Base-by-base conservation (phyloP, 2,888 invertebrate genomes). In the Ischnura elegans region DNA sequence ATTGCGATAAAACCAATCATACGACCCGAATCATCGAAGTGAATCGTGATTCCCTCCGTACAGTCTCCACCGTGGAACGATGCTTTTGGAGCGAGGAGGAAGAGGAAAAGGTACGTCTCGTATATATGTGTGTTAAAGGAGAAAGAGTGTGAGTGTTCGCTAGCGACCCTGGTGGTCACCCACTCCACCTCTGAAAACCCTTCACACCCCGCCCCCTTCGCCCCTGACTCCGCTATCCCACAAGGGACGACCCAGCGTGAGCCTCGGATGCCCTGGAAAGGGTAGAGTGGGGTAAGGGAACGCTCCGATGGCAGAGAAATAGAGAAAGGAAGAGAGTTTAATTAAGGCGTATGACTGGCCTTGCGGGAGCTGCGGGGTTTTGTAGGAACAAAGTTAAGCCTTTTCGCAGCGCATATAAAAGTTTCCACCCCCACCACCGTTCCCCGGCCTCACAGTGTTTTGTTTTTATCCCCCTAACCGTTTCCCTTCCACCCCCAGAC, bases 321-420 rank as follows among this genome's bases (percentile, higher is more conserved):
- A 87, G 45, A 21, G 87, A 55, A 8, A 21, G 87, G 36, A 36
- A 55, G 36, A 55, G 90, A 90, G 90, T 90, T 90, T 90, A 90
- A 90, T 90, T 90, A 90, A 90, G 90, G 90, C 66, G 61, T 90
- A 90, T 90, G 90, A 90, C 90, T 90, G 90, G 90, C 61, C 61
- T 90, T 90, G 90, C 90, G 90, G 90, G 90, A 43, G 90, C n/a
- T 66, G 90, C 61, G 61, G 90, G 90, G 90, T 61, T 76, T 90
- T 90, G 90, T 66, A 66, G 55, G 66, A 66, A 66, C 90, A 90
- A 90, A 90, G 90, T 90, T 90, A 90, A 90, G 55, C 90, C 87
- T 87, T 76, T 76, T 87, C 87, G 87, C 42, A 61, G 55, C 87
- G 55, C 55, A 46, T 61, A 90, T 90, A 90, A 90, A 90, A 90